Evolutionary conservation across 2,888 invertebrate genomes (phyloP).

Genomic region (Deroplatys truncata): DNA sequence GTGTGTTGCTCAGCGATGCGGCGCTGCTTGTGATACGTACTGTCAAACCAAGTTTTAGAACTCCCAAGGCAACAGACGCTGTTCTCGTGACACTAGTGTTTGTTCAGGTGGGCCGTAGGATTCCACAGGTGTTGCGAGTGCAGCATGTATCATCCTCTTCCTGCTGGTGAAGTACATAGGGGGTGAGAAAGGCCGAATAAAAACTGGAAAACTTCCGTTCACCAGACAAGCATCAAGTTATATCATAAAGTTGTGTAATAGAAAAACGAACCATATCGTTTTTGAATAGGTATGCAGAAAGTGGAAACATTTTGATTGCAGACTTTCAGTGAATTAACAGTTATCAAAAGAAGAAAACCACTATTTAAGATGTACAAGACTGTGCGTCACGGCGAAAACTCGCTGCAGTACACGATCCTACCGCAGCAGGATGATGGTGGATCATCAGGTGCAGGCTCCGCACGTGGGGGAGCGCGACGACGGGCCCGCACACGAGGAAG

Average conservation of each 20-base stretch:
- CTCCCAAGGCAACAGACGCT: not conserved
- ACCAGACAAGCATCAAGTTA: not conserved
- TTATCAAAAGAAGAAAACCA: not conserved
- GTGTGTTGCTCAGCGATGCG: not conserved
- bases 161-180: not conserved
- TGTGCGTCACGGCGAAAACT: slow-evolving; percentile 68
- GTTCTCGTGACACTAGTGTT: not conserved
- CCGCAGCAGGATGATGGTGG: slow-evolving; percentile 61
- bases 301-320: not conserved
- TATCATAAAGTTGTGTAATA: not conserved
- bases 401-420: slow-evolving; percentile 69
- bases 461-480: slow-evolving; percentile 26
- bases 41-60: not conserved
- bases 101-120: not conserved
- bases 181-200: not conserved
- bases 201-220: not conserved
- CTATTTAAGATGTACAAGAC: slow-evolving; percentile 61
- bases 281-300: not conserved
- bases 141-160: not conserved
- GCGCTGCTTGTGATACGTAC: not conserved
- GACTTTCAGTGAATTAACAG: not conserved
- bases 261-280: not conserved
- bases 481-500: slow-evolving; percentile 32
- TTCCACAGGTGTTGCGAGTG: not conserved
- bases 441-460: not conserved